Percentiles rank a stretch among this genome's conserved stretches.
Conservation (phyloP, 1,140 invertebrate species). For the Monochamus saltuarius region DNA sequence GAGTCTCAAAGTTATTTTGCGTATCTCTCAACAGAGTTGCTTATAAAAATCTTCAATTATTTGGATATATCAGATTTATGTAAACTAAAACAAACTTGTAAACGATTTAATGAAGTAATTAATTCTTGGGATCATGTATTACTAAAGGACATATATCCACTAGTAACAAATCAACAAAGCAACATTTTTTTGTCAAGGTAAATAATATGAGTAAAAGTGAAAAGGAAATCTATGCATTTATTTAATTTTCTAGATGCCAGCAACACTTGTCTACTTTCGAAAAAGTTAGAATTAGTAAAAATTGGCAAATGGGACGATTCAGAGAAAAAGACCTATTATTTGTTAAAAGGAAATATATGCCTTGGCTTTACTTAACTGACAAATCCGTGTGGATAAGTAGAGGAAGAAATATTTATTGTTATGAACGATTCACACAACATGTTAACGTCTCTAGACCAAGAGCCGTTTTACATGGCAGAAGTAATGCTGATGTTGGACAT, state of each 20-base stretch:
- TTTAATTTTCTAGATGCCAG: slow-evolving; percentile 31
- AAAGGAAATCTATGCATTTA: not conserved
- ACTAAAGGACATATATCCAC: slow-evolving; percentile 20
- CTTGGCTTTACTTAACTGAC: slow-evolving; percentile 34
- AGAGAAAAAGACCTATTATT: slow-evolving; percentile 30
- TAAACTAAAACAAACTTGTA: slow-evolving; percentile 35
- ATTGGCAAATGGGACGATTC: slow-evolving; percentile 40
- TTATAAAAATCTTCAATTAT: slow-evolving; percentile 41
- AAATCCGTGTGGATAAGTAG: slow-evolving; percentile 38
- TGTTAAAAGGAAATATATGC: slow-evolving; percentile 33
- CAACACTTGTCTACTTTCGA: slow-evolving; percentile 28
- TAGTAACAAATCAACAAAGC: slow-evolving; percentile 40
- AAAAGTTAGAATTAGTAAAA: slow-evolving; percentile 36
- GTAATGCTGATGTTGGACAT: too few relatives aligned
- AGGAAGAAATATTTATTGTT: slow-evolving; percentile 31
- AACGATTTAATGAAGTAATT: slow-evolving; percentile 36
- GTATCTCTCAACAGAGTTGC: slow-evolving; percentile 32
- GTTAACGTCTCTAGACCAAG: slow-evolving; percentile 20
- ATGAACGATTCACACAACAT: slow-evolving; percentile 27
- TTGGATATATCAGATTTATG: slow-evolving; percentile 36
- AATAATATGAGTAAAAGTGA: slow-evolving; percentile 7
- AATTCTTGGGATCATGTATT: slow-evolving; percentile 29
- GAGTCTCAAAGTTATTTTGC: too few relatives aligned
- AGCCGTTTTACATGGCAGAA: slow-evolving; percentile 6
- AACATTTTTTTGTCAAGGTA: slow-evolving; percentile 33